Base-by-base conservation (phyloP, 64 coral and sea anemone species). In the Stylophora pistillata region DNA sequence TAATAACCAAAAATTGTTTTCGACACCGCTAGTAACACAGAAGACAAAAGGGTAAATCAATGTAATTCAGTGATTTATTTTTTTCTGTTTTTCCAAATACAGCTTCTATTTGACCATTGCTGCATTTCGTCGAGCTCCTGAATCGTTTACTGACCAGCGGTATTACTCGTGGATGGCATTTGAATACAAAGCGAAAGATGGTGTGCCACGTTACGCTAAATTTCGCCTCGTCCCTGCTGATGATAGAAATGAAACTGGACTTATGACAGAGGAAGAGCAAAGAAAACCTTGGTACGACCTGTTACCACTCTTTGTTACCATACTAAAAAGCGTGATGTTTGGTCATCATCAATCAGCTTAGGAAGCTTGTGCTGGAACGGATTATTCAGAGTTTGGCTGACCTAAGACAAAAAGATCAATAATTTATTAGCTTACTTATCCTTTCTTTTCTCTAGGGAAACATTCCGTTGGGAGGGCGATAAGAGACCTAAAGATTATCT, bases 121-220 rank as follows among this genome's bases (percentile, higher is more conserved):
- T 32, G 95, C 88, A 4, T 78, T 90, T 18, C 89, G 95, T 17
- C 92, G 95, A 31, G 71, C 73, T 21, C 95, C 95, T 4, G 79
- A 75, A n/a, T 98, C 95, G 1, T 91, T 65, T 86, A 85, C 89
- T 13, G 92, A 98, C 26, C 92, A 88, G 23, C 91, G 61, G 25
- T 98, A 94, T 57, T 81, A 98, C 16, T 91, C 91, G 4, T 89
- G 94, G 78, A 73, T 98, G 29, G 78, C 84, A 9, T 91, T 79
- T 77, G 26, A 91, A 30, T 98, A 91, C 79, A 98, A 83, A 71
- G 92, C 89, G 2, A 53, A 76, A 11, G 95, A 98, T 31, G 92
- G 85, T 21, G 75, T 56, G 18, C 9, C 80, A 27, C 73, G 95
- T 11, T 98, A 89, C 86, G 95, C 76, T 34, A 98, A 89, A 55